Evolutionary conservation across 1,140 invertebrate genomes (phyloP).

Genomic region (Eubasilissa regina): DNA sequence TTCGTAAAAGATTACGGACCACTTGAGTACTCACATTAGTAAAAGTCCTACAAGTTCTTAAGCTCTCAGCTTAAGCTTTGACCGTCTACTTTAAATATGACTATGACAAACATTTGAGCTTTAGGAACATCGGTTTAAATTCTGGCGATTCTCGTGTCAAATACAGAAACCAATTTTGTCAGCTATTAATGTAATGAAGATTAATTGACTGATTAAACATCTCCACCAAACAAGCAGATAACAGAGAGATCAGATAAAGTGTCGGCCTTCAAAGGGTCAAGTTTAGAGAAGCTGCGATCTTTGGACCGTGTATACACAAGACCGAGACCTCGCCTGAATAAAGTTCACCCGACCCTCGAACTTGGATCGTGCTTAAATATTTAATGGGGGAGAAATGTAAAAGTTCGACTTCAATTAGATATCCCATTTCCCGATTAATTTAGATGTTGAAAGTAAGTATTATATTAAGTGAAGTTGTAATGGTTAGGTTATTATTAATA

Average conservation of each 20-base stretch:
- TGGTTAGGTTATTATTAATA: background rate
- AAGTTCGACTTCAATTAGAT: slow-evolving; percentile 26
- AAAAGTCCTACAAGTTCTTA: no score
- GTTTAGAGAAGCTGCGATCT: background rate
- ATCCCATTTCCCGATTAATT: slow-evolving; percentile 36
- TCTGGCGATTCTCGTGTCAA: no score
- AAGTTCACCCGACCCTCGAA: background rate
- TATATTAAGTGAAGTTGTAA: slow-evolving; percentile 1
- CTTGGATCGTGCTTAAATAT: slow-evolving; percentile 32
- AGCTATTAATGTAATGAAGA: no score
- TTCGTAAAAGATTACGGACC: no score
- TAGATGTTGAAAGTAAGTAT: slow-evolving; percentile 7
- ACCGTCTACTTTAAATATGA: no score
- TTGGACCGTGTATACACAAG: background rate
- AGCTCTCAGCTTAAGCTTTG: no score
- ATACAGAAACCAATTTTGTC: no score
- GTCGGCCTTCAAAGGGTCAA: background rate
- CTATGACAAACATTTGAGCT: no score
- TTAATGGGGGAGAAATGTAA: slow-evolving; percentile 30
- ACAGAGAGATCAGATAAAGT: background rate
- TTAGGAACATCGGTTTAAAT: no score
- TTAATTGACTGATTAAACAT: slow-evolving; percentile 13
- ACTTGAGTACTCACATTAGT: no score
- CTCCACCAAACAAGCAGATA: background rate
- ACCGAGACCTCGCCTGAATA: slow-evolving; percentile 4